Percentiles rank a stretch among this genome's conserved stretches.
These are phyloP conservation scores for Xyliphius kryptos DNA, from an alignment of 2,113 vertebrate species.

Conservation along the genomic window DNA sequence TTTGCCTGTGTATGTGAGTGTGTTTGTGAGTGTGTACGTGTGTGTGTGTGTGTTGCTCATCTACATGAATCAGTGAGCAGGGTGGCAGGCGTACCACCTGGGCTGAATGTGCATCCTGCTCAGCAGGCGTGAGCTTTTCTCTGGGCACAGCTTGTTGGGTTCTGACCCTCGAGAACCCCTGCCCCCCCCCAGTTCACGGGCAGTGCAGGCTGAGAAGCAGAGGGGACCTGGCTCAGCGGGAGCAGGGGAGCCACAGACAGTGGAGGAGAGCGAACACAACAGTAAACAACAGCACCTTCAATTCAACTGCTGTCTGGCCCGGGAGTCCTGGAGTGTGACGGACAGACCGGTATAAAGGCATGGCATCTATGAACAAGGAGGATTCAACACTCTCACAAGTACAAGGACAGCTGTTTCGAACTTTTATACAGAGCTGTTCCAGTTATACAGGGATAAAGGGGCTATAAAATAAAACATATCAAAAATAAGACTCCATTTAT, in stretches of 20 bases:
- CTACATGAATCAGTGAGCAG: slow-evolving; percentile 48
- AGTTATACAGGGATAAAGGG: neutral
- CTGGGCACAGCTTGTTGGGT: slow-evolving; percentile 65
- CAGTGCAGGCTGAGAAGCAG: slow-evolving; percentile 42
- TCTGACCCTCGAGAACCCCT: slow-evolving; percentile 46
- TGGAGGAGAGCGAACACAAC: slow-evolving; percentile 42
- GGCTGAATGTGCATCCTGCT: slow-evolving; percentile 34
- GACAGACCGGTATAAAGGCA: slow-evolving; percentile 49
- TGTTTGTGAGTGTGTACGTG: slow-evolving; percentile 10
- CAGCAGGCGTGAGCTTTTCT: slow-evolving; percentile 32
- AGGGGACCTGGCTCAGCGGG: slow-evolving; percentile 43
- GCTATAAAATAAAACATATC: neutral
- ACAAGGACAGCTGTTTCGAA: slow-evolving; percentile 28
- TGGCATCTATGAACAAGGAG: slow-evolving; percentile 40
- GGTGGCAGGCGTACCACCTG: slow-evolving; percentile 59
- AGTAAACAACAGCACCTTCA: slow-evolving; percentile 65
- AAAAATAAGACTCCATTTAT: neutral
- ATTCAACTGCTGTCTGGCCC: slow-evolving; percentile 56
- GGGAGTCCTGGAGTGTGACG: slow-evolving; percentile 53
- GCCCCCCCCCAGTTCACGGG: slow-evolving; percentile 49
- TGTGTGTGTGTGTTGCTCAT: slow-evolving; percentile 25
- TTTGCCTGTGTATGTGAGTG: slow-evolving; percentile 40
- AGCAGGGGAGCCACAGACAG: slow-evolving; percentile 45
- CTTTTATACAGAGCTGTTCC: slow-evolving; percentile 8
- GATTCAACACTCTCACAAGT: slow-evolving; percentile 40